Evolutionary conservation across 2,113 vertebrate genomes (phyloP), one percentile per base, ranked within the genome.

Genomic region (Cottus gobio): DNA sequence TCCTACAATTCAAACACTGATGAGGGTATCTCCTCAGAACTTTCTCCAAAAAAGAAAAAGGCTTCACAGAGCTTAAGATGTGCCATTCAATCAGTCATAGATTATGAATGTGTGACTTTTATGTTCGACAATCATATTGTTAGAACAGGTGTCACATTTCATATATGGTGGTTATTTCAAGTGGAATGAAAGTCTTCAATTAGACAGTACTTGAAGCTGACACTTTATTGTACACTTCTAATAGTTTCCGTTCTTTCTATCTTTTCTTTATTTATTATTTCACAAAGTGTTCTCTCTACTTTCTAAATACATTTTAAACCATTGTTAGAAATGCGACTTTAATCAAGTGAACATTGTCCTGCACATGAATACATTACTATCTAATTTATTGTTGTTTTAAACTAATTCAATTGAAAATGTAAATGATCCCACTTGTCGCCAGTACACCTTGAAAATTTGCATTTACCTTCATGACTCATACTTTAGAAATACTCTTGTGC

Each of bases 161-260:
- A 67, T 70, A 81, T 78, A 48, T 54, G 42, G 42, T 48, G 20
- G 42, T 65, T 75, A 66, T 84, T 28, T 72, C 22, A 12, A 22
- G 54, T 87, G 44, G 24, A 79, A 80, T 84, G 37, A 75, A 77
- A 71, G 36, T 77, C 46, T 77, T 80, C 37, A 83, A 58, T 85
- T 77, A 70, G 48, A 54, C n/a, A 58, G 12, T 58, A 69, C 39
- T 76, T 76, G 18, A 58, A 48, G 48, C 71, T 65, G 50, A 85
- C 65, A 83, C 30, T 64, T 68, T 73, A 80, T 71, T 87, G 64
- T 66, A 62, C 58, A 50, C 39, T 22, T 80, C 52, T 61, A 75
- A 83, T 71, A 71, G 61, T 61, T 68, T 71, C 56, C 42, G 28
- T 80, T 77, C 37, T 4, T 75, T 73, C 69, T 18, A 64, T 85